Base-by-base conservation (phyloP, 2,113 vertebrate genomes). In the Pseudorectes ferrugineus region DNA sequence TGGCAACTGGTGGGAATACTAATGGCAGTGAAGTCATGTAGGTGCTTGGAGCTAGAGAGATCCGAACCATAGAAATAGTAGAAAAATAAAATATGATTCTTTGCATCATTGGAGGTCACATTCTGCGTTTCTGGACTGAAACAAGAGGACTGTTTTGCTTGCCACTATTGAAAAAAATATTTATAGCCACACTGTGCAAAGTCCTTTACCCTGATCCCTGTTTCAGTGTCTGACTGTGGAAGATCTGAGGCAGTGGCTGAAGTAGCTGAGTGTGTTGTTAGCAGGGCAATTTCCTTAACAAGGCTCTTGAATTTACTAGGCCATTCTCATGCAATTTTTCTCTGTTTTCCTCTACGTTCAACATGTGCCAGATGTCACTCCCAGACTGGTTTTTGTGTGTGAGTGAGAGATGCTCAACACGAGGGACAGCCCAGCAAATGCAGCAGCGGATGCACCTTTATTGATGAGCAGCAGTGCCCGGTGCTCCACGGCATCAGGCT, bases 401-500 rank as follows among this genome's bases (percentile, higher is more conserved):
- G 25, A 46, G 87, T 65, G 88, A 88, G 85, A 73, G 94, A 84
- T 28, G 63, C 74, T 51, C 59, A 58, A 12, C 36, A 16, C 5
- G 80, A 77, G 78, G 78, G 88, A 72, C 66, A 82, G 74, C 81
- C 86, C 79, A 74, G 96, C 29, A 51, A 86, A 65, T 3, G 54
- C 85, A 63, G 55, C 55, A 74, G 65, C 0, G 31, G 77, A 45
- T 79, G 78, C 35, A 43, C 42, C 77, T 67, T 43, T 28, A 25
- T 6, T 57, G 94, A 51, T 76, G 93, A 92, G 95, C 17, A 89
- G 88, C 90, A 63, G 92, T 7, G 49, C 40, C 75, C 88, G 95
- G 82, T 52, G 92, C 73, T 66, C 55, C 5, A 3, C 1, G 11
- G 85, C 76, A 71, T 61, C 76, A 38, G 89, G 83, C 73, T 61